These are phyloP conservation scores for Alloplasta piceator DNA, from an alignment of 2,888 invertebrate species.

Conservation along the genomic window DNA sequence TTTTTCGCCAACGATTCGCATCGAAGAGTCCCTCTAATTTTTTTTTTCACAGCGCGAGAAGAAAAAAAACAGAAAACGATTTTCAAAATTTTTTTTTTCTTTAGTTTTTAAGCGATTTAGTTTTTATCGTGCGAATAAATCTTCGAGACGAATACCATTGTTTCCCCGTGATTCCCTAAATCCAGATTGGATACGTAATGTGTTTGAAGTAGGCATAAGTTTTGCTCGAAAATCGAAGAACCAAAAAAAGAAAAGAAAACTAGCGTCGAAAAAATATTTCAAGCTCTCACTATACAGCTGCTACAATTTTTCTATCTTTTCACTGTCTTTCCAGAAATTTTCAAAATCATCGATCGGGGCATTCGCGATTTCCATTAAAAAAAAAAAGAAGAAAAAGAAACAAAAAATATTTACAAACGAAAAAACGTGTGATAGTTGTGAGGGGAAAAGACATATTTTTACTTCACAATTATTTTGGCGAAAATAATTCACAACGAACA, in stretches of 20 bases:
- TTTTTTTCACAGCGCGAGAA: conserved; percentile 26
- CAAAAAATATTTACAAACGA: not conserved
- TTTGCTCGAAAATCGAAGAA: conserved; percentile 21
- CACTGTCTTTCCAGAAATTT: conserved; percentile 46
- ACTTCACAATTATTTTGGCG: not conserved
- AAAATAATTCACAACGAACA: not conserved
- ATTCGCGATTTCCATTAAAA: not conserved
- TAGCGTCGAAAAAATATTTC: conserved; percentile 26
- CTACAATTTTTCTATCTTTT: conserved; percentile 63
- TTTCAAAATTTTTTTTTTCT: conserved; percentile 40
- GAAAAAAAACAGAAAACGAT: conserved; percentile 1
- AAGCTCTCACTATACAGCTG: conserved; percentile 47
- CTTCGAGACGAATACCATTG: conserved; percentile 40
- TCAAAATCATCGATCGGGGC: conserved; percentile 45
- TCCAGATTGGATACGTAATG: conserved; percentile 9
- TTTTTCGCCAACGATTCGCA: conserved; percentile 15
- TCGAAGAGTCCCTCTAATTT: conserved; percentile 24
- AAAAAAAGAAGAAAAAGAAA: not conserved
- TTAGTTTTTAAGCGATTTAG: conserved; percentile 53
- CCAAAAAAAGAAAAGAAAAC: too few relatives aligned
- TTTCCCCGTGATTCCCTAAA: conserved; percentile 26
- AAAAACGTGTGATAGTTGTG: conserved; percentile 8
- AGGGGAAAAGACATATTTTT: not conserved
- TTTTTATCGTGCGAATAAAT: conserved; percentile 54
- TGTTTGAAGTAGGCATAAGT: conserved; percentile 45